Evolutionary conservation across 2,797 vertebrate genomes (phyloP).

Genomic region (Cirrhinus mrigala): DNA sequence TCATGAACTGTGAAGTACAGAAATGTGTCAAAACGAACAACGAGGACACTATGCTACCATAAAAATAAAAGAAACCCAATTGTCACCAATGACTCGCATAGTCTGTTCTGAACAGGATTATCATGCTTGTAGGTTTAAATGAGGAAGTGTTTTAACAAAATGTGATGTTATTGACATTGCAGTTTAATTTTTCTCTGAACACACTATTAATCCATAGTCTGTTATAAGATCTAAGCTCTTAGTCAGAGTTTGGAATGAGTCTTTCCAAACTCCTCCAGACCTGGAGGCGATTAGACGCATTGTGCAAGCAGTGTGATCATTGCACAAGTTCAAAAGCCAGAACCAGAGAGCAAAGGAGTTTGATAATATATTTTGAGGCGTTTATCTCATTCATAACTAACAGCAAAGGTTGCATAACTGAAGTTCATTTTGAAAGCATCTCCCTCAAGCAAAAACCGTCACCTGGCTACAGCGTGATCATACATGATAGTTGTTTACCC

Average conservation of each 20-base stretch:
- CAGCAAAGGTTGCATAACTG: background rate
- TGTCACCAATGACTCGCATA: background rate
- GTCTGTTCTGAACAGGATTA: background rate
- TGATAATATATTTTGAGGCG: background rate
- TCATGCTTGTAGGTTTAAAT: background rate
- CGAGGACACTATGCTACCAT: background rate
- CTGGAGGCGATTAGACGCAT: conserved; percentile 4
- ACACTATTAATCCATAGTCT: background rate
- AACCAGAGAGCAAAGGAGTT: background rate
- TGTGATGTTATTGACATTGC: background rate
- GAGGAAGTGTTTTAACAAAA: background rate
- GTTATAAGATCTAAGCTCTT: background rate
- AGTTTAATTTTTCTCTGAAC: background rate
- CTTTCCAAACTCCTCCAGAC: background rate
- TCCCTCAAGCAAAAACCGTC: conserved; percentile 7
- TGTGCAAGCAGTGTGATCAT: background rate
- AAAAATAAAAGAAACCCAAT: background rate
- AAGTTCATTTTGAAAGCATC: background rate
- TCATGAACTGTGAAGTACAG: background rate
- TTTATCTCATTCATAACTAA: conserved; percentile 9
- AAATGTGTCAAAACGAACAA: background rate
- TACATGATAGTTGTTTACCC: background rate
- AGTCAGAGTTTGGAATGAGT: conserved; percentile 6
- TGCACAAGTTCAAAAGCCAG: background rate
- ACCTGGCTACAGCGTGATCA: background rate